phyloP scores from a whole-genome alignment of 2,888 invertebrate genomes.

The Heliconius ismenius region DNA sequence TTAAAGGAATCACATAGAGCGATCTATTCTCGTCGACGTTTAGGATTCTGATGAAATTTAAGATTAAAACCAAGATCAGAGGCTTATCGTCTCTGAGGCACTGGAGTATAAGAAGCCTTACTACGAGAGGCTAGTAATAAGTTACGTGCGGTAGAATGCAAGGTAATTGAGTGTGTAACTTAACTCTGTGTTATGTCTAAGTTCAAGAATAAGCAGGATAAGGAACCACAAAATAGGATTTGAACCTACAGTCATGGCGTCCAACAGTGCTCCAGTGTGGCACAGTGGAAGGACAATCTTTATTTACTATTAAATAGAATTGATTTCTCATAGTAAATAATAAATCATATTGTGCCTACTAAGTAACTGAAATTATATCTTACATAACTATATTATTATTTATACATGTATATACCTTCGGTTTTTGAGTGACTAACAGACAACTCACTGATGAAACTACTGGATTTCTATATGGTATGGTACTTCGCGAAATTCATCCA shows the following conservation, averaged over 20 bases:
- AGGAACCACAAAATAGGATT: not conserved
- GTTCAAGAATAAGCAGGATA: not conserved
- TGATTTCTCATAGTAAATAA: no score
- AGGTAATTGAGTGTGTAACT: not conserved
- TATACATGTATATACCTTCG: not conserved
- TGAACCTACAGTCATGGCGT: not conserved
- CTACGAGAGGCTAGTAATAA: not conserved
- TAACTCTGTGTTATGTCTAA: not conserved
- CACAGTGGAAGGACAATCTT: no score
- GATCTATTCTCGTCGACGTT: slow-evolving; percentile 5
- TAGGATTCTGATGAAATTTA: slow-evolving; percentile 16
- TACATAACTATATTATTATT: no score
- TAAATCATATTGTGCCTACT: no score
- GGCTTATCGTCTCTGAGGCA: slow-evolving; percentile 17
- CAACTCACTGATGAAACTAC: no score
- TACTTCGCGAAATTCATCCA: no score
- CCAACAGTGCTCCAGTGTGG: not conserved
- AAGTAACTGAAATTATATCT: no score
- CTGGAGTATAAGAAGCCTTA: slow-evolving; percentile 23
- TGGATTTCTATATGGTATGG: no score
- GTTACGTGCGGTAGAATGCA: not conserved
- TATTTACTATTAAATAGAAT: no score
- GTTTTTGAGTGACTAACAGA: not conserved
- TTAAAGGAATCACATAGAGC: not conserved
- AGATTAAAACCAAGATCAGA: slow-evolving; percentile 15